These are phyloP conservation scores for Epirrita christyi DNA, from an alignment of 2,888 invertebrate species.

Conservation along the genomic window DNA sequence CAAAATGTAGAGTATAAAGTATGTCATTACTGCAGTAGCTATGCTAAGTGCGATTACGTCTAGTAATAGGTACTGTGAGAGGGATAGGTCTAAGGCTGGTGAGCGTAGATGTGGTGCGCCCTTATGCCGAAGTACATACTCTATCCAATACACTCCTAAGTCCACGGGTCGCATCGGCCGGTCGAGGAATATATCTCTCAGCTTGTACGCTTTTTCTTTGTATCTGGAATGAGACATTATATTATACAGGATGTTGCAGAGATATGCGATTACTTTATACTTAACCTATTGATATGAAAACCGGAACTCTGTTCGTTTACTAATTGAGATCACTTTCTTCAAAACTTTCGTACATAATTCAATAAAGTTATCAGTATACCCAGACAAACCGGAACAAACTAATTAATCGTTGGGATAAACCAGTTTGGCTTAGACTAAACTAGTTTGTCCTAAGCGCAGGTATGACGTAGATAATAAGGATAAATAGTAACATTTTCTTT, in stretches of 20 bases:
- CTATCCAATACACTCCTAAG: slow-evolving; percentile 87
- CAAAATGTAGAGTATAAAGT: slow-evolving; percentile 66
- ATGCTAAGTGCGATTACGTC: slow-evolving; percentile 69
- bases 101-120: slow-evolving; percentile 81
- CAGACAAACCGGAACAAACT: no score
- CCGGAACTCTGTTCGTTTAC: no score
- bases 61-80: slow-evolving; percentile 74
- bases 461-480: no score
- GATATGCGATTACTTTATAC: no score
- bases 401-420: no score
- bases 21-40: slow-evolving; percentile 55
- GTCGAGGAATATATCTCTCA: slow-evolving; percentile 83
- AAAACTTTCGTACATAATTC: no score
- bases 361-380: no score
- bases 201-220: slow-evolving; percentile 71
- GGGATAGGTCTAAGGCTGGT: slow-evolving; percentile 75
- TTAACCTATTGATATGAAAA: no score
- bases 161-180: slow-evolving; percentile 84
- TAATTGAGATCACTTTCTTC: no score
- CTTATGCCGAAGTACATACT: slow-evolving; percentile 85
- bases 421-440: no score
- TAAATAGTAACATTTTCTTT: no score
- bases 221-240: slow-evolving; percentile 70
- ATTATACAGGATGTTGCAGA: background rate
- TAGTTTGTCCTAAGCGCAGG: no score